Evolutionary conservation across 1,140 invertebrate species (phyloP), one percentile per base, ranked within the genome.

Genomic region (Bombus pascuorum): DNA sequence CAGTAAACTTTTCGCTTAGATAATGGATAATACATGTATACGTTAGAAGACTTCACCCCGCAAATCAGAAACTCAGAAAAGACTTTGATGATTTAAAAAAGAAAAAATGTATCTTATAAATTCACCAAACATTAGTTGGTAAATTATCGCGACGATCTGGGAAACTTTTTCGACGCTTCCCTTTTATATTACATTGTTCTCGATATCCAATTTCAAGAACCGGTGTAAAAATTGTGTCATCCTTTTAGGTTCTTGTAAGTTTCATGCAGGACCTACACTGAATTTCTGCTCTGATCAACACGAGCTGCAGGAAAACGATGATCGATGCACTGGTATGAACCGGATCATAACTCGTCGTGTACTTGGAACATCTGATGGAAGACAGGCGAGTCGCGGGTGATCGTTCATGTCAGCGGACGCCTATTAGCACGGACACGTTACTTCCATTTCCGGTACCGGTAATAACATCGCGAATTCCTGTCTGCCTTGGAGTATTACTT

Each of bases 381-480:
- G 53, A 44, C 80, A 22, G 47, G 15, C 44, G 34, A 25, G 39
- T 13, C 12, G 13, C 8, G 22, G n/a, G 80, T 65, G 68, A 82
- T 82, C 53, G 53, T 81, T 81, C 78, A 81, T 53, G 47, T 42
- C 32, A 62, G n/a, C 32, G 47, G 70, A 47, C 53, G n/a, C 59
- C 71, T 65, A 74, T 82, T 82, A 74, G 13, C n/a, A 18, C 71
- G 53, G 39, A 74, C 70, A 81, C 71, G 80, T 34, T 82, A 34
- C 37, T 39, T 82, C 71, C 66, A 71, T 65, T 82, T 42, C 53
- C 39, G 80, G 37, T 44, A n/a, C 28, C 25, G 39, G 37, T 44
- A 44, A 62, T 44, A 73, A 59, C 39, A 34, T 82, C 39, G 42
- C n/a, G 71, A 74, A 74, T 74, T 39, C 32, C 57, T 9, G 25